These are phyloP conservation scores for Pandemis corylana DNA, from an alignment of 2,888 invertebrate species.

Conservation along the genomic window DNA sequence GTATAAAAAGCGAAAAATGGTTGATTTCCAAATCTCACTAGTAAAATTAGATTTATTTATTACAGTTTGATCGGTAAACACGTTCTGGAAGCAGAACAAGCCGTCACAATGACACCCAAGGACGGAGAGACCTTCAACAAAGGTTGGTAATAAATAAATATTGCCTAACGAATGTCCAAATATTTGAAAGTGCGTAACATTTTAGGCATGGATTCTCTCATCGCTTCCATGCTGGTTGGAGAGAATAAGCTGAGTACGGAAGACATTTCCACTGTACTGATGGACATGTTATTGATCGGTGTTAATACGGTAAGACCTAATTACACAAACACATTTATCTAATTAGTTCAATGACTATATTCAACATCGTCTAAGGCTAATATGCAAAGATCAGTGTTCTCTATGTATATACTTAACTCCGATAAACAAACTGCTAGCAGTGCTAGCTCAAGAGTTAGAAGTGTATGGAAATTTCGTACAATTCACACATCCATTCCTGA, in stretches of 20 bases:
- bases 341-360: too few relatives aligned
- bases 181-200: conserved; percentile 54
- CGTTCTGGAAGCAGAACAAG: conserved; percentile 79
- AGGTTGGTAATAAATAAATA: conserved; percentile 31
- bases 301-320: conserved; percentile 83
- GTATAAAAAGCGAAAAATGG: neutral
- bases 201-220: conserved; percentile 63
- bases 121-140: conserved; percentile 49
- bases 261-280: conserved; percentile 86
- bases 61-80: conserved; percentile 86
- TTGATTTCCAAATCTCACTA: neutral
- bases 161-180: conserved; percentile 6
- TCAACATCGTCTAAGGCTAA: too few relatives aligned
- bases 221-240: conserved; percentile 83
- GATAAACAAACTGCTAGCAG: too few relatives aligned
- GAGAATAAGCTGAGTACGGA: conserved; percentile 84
- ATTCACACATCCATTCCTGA: too few relatives aligned
- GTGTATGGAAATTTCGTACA: too few relatives aligned
- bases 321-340: neutral
- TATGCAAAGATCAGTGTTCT: too few relatives aligned
- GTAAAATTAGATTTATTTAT: conserved; percentile 19
- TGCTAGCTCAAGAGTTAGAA: too few relatives aligned
- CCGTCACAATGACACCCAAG: conserved; percentile 50
- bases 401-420: too few relatives aligned
- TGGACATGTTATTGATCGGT: conserved; percentile 88